Evolutionary conservation across 2,797 vertebrate species (phyloP).

Genomic region (Distichodus sexfasciatus): DNA sequence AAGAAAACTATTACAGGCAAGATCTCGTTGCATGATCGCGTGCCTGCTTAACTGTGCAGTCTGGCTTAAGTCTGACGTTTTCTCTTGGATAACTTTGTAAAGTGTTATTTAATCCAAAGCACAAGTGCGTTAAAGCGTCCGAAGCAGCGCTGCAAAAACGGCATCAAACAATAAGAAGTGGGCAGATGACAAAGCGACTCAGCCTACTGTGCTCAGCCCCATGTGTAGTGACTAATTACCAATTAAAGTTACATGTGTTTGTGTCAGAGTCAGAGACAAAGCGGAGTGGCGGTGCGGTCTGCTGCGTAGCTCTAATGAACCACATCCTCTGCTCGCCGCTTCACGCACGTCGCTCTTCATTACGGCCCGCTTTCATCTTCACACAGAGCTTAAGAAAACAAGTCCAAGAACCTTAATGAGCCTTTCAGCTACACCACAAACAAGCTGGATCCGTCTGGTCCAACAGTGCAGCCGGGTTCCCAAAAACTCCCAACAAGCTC

Average conservation of each 20-base stretch:
- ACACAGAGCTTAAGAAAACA: conserved; percentile 65
- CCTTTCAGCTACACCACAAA: conserved; percentile 57
- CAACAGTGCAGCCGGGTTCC: too few species aligned
- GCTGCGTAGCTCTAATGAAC: conserved; percentile 77
- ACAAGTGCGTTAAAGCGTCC: too few species aligned
- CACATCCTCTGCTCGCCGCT: conserved; percentile 72
- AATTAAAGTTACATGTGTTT: conserved; percentile 46
- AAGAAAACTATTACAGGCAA: too few species aligned
- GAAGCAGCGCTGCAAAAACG: too few species aligned
- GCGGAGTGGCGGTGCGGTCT: conserved; percentile 64
- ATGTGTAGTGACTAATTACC: conserved; percentile 51
- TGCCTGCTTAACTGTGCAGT: too few species aligned
- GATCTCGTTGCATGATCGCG: too few species aligned
- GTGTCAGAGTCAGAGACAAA: conserved; percentile 58
- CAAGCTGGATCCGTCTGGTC: too few species aligned
- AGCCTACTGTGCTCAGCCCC: conserved; percentile 38
- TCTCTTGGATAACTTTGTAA: too few species aligned
- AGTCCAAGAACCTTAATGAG: conserved; percentile 63
- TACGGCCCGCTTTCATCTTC: conserved; percentile 72
- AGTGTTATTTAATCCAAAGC: too few species aligned
- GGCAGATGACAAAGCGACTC: not conserved
- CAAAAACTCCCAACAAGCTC: too few species aligned
- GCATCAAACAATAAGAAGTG: not conserved
- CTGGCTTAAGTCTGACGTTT: too few species aligned
- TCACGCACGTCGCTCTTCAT: conserved; percentile 71